phyloP scores from a whole-genome alignment of 2,888 invertebrate species.

The Teleiodes luculella region DNA sequence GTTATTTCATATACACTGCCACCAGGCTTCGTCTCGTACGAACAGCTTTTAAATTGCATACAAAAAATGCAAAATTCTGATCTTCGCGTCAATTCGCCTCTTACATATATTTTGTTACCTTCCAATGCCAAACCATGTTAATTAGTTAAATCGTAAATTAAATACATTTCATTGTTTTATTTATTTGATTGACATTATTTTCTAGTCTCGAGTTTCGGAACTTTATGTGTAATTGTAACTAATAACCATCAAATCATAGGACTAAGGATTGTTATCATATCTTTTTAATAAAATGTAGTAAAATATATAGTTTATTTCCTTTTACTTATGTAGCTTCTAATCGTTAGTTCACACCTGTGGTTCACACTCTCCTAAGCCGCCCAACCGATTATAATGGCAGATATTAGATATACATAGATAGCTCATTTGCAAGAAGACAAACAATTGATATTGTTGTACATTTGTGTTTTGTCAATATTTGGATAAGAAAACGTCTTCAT shows the following conservation, averaged over 20 bases:
- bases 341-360: too few species aligned
- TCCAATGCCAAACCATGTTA: slow-evolving; percentile 41
- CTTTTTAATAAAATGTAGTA: neutral
- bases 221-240: neutral
- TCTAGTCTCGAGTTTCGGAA: slow-evolving; percentile 37
- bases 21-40: slow-evolving; percentile 7
- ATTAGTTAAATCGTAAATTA: slow-evolving; percentile 23
- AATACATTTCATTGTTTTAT: neutral
- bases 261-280: neutral
- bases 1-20: neutral
- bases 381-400: too few species aligned
- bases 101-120: slow-evolving; percentile 59
- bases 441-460: too few species aligned
- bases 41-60: slow-evolving; percentile 45
- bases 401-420: too few species aligned
- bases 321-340: too few species aligned
- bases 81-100: slow-evolving; percentile 41
- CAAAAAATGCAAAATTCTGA: slow-evolving; percentile 39
- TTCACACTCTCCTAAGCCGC: too few species aligned
- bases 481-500: too few species aligned
- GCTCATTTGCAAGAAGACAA: too few species aligned
- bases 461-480: too few species aligned
- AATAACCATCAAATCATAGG: neutral
- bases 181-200: slow-evolving; percentile 8
- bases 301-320: neutral